Conservation (phyloP, 1,140 invertebrate genomes). For the Drosophila tropicalis region DNA sequence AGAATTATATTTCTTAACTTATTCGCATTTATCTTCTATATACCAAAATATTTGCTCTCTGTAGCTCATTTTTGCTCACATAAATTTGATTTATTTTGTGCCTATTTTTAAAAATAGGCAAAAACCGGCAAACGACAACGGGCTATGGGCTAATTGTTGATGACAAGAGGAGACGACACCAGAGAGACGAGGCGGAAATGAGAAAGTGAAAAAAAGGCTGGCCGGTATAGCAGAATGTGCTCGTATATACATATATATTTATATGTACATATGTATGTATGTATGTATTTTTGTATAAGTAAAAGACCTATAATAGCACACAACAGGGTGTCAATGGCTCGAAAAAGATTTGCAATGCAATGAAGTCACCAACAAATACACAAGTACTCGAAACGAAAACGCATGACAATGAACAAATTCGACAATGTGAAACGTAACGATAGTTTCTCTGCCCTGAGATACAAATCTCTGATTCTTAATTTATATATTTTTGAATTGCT, state of each 20-base stretch:
- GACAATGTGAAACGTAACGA: background rate
- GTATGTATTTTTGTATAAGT: constrained; percentile 6
- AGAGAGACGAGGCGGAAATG: constrained; percentile 9
- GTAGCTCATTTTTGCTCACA: constrained; percentile 46
- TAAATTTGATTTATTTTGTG: constrained; percentile 76
- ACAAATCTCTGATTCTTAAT: background rate
- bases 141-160: constrained; percentile 68
- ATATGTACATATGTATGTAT: constrained; percentile 6
- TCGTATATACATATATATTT: constrained; percentile 17
- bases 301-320: constrained; percentile 11
- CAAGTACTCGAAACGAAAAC: background rate
- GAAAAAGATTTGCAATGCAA: constrained; percentile 4
- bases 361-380: constrained; percentile 9
- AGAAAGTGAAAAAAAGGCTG: constrained; percentile 5
- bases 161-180: constrained; percentile 57
- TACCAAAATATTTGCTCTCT: constrained; percentile 10
- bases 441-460: background rate
- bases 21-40: constrained; percentile 5
- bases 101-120: constrained; percentile 59
- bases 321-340: constrained; percentile 4
- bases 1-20: constrained; percentile 11
- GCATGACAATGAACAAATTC: background rate
- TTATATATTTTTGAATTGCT: too few species aligned
- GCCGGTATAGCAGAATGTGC: background rate
- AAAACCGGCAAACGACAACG: constrained; percentile 47